Conservation (phyloP, 2,888 invertebrate species). For the Temnothorax rugatulus region DNA sequence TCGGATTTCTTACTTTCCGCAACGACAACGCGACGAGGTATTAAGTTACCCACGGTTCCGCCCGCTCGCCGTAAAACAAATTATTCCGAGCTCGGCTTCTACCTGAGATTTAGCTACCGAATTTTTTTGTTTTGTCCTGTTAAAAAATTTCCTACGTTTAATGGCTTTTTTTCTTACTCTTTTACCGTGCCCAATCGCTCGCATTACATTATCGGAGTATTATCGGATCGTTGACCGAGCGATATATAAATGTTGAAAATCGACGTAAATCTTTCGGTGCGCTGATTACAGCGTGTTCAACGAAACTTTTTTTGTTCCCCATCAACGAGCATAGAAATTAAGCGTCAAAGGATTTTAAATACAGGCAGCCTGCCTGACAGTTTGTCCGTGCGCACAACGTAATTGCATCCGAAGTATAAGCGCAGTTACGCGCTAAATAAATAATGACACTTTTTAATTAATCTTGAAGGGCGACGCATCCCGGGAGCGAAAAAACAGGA, state of each 20-base stretch:
- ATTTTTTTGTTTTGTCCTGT: neutral
- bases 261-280: neutral
- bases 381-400: slow-evolving; percentile 22
- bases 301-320: slow-evolving; percentile 1
- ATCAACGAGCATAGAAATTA: neutral
- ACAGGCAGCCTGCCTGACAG: neutral
- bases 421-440: slow-evolving; percentile 48
- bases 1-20: slow-evolving; percentile 53
- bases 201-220: neutral
- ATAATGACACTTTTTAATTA: slow-evolving; percentile 58
- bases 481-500: slow-evolving; percentile 17
- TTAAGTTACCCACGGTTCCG: slow-evolving; percentile 22
- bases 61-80: neutral
- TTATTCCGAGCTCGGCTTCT: slow-evolving; percentile 27
- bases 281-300: neutral
- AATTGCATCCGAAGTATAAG: slow-evolving; percentile 47
- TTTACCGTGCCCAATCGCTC: neutral
- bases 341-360: slow-evolving; percentile 47
- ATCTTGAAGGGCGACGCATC: slow-evolving; percentile 35
- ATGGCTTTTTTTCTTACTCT: neutral
- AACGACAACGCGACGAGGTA: slow-evolving; percentile 32
- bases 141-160: neutral
- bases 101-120: neutral
- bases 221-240: neutral
- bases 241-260: slow-evolving; percentile 7